A percentile compares a stretch with the other conserved stretches of the same genome.
Conservation (phyloP, 1,140 invertebrate genomes). For the Drosophila novamexicana region DNA sequence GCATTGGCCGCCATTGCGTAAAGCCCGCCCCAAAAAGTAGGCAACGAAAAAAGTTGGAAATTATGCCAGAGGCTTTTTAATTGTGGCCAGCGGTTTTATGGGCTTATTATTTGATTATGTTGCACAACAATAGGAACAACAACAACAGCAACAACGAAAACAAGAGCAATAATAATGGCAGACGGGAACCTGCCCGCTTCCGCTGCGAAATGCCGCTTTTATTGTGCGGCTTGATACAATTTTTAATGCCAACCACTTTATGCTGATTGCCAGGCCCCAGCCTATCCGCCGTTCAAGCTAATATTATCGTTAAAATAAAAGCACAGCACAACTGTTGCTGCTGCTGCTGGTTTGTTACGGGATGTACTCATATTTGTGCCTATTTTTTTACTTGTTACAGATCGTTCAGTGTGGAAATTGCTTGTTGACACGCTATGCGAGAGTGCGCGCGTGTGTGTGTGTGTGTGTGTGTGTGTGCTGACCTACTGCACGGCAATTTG, state of each 20-base stretch:
- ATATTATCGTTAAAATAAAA: conserved; percentile 80
- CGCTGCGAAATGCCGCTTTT: conserved; percentile 67
- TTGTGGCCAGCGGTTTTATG: conserved; percentile 74
- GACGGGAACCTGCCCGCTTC: conserved; percentile 34
- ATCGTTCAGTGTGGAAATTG: conserved; percentile 71
- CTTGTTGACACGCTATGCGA: conserved; percentile 70
- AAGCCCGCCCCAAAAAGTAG: conserved; percentile 43
- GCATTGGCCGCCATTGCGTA: conserved; percentile 45
- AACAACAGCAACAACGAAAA: not conserved
- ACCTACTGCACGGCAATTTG: conserved; percentile 76
- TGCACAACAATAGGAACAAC: conserved; percentile 14
- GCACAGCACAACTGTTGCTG: conserved; percentile 68
- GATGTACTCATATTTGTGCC: conserved; percentile 5
- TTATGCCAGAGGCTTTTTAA: conserved; percentile 67
- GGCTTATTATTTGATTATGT: conserved; percentile 76
- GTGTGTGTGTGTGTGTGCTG: conserved; percentile 28
- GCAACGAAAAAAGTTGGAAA: conserved; percentile 54
- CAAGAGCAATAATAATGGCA: conserved; percentile 28
- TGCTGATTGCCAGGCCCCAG: conserved; percentile 69
- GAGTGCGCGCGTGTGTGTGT: not conserved
- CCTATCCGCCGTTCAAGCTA: conserved; percentile 48
- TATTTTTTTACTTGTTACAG: conserved; percentile 38
- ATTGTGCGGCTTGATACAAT: conserved; percentile 76
- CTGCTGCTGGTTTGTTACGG: not conserved
- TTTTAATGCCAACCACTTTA: conserved; percentile 80